phyloP scores from a whole-genome alignment of 2,888 invertebrate species.

The Pocota personata region DNA sequence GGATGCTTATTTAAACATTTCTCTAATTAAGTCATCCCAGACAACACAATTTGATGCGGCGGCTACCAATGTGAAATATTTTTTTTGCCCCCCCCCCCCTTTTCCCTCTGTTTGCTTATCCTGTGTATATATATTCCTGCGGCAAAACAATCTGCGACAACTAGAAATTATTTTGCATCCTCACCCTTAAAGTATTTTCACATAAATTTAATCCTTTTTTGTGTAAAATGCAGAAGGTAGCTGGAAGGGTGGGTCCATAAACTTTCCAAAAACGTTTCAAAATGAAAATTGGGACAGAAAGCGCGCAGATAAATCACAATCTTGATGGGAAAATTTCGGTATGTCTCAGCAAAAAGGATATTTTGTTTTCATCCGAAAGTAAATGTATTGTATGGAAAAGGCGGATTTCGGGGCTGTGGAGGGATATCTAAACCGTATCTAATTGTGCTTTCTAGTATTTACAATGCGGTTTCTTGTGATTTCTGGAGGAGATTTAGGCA shows the following conservation, averaged over 20 bases:
- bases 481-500: constrained; percentile 1
- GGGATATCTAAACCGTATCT: constrained; percentile 55
- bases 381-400: neutral
- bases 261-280: constrained; percentile 4
- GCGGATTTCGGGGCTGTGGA: neutral
- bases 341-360: constrained; percentile 37
- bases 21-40: constrained; percentile 52
- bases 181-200: constrained; percentile 13
- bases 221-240: neutral
- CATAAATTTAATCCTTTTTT: constrained; percentile 54
- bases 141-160: constrained; percentile 44
- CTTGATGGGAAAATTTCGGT: constrained; percentile 50
- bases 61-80: constrained; percentile 29
- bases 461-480: constrained; percentile 25
- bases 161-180: constrained; percentile 27
- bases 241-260: neutral
- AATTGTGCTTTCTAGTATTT: constrained; percentile 42
- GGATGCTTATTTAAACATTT: constrained; percentile 21
- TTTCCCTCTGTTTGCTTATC: neutral
- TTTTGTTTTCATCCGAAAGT: constrained; percentile 42
- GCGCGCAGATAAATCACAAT: constrained; percentile 60
- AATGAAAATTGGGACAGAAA: constrained; percentile 6
- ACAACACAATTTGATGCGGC: constrained; percentile 35
- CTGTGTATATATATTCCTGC: neutral
- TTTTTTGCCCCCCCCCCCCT: neutral